phyloP scores from a whole-genome alignment of 2,888 invertebrate species.

The Chrysopilus asiliformis region DNA sequence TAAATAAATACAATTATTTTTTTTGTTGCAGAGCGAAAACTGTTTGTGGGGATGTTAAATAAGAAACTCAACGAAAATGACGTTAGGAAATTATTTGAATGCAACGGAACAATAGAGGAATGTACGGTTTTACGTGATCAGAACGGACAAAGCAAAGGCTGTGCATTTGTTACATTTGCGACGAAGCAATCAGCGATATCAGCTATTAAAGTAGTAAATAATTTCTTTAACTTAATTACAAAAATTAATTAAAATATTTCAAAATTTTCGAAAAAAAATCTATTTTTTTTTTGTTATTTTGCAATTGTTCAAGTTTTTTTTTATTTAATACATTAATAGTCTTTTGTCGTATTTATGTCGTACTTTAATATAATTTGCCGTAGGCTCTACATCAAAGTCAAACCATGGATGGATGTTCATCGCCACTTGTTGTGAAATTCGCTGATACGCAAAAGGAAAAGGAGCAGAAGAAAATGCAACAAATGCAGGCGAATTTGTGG shows the following conservation, averaged over 20 bases:
- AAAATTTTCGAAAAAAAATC: slow-evolving; percentile 2
- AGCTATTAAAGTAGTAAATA: slow-evolving; percentile 71
- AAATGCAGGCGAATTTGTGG: slow-evolving; percentile 88
- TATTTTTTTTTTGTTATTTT: slow-evolving; percentile 3
- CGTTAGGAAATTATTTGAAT: slow-evolving; percentile 81
- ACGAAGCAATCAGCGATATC: slow-evolving; percentile 94
- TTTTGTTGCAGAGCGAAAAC: slow-evolving; percentile 69
- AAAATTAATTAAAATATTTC: neutral
- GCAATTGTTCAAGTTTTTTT: neutral
- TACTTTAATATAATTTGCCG: neutral
- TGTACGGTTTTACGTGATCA: slow-evolving; percentile 94
- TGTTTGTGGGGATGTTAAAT: slow-evolving; percentile 97
- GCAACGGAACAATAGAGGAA: slow-evolving; percentile 94
- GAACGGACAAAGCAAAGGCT: slow-evolving; percentile 92
- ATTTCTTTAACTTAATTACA: slow-evolving; percentile 1
- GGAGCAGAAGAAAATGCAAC: slow-evolving; percentile 90
- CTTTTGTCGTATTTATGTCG: neutral
- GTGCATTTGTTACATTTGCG: slow-evolving; percentile 98
- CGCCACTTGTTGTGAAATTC: slow-evolving; percentile 96
- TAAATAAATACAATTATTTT: too few species aligned
- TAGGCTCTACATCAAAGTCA: slow-evolving; percentile 88
- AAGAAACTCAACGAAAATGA: slow-evolving; percentile 93
- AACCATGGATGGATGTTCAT: slow-evolving; percentile 99
- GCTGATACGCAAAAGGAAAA: slow-evolving; percentile 99
- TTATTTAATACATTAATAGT: neutral